Evolutionary conservation across 2,888 invertebrate genomes (phyloP).

Genomic region (Sminthurides aquaticus): DNA sequence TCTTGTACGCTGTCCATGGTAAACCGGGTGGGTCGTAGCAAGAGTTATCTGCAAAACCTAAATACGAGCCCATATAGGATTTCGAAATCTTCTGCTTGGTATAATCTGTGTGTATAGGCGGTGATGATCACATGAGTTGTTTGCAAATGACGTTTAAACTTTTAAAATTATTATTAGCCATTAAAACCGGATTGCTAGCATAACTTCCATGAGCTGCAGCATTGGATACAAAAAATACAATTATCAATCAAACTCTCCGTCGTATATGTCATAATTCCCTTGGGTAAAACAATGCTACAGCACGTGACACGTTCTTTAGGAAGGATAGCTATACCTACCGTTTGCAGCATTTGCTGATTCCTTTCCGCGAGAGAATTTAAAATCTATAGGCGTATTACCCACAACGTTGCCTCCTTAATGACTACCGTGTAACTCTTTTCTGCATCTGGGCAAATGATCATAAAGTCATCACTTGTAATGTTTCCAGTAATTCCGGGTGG

Average conservation of each 20-base stretch:
- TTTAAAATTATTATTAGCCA: not conserved
- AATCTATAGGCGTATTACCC: too few species aligned
- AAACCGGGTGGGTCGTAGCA: not conserved
- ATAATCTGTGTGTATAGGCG: not conserved
- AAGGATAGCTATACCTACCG: too few species aligned
- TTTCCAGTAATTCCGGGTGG: too few species aligned
- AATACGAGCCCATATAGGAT: not conserved
- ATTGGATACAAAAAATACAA: not conserved
- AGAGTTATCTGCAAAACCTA: not conserved
- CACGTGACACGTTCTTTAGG: too few species aligned
- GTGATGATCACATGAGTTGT: not conserved
- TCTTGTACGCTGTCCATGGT: not conserved
- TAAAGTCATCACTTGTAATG: too few species aligned
- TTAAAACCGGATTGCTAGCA: not conserved
- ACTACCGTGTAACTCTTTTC: too few species aligned
- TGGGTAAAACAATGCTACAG: not conserved
- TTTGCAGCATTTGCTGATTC: too few species aligned
- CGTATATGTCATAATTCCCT: not conserved
- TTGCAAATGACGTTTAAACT: not conserved
- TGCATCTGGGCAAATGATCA: too few species aligned
- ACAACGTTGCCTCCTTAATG: too few species aligned
- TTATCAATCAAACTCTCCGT: not conserved
- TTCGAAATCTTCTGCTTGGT: not conserved
- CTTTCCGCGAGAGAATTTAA: too few species aligned
- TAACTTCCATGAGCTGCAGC: not conserved